Evolutionary conservation across 2,113 vertebrate genomes (phyloP).

Genomic region (Loxodonta africana): DNA sequence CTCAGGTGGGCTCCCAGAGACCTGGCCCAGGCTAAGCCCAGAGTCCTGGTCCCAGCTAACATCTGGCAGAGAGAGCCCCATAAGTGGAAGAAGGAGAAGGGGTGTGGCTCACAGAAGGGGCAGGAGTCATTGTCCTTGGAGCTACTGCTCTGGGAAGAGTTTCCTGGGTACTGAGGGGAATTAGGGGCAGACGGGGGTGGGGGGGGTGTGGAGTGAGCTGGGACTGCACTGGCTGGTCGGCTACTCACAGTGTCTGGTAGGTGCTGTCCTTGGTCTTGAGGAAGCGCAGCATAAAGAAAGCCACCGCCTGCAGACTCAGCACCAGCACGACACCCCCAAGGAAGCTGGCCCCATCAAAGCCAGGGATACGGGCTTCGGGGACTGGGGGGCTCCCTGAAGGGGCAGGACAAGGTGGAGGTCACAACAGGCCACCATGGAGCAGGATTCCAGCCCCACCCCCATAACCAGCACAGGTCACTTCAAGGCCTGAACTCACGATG

Average conservation of each 20-base stretch:
- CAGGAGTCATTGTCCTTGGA: background rate
- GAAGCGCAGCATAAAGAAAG: conserved; percentile 94
- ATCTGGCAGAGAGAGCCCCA: background rate
- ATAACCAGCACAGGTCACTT: background rate
- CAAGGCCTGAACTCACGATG: background rate
- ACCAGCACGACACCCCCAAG: conserved; percentile 95
- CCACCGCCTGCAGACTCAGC: conserved; percentile 92
- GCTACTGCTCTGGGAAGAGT: background rate
- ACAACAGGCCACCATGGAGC: background rate
- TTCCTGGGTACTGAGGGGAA: background rate
- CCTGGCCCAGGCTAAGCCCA: background rate
- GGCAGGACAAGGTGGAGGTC: background rate
- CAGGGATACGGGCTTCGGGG: conserved; percentile 89
- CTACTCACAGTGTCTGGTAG: conserved; percentile 97
- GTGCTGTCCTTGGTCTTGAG: conserved; percentile 95
- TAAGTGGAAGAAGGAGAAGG: background rate
- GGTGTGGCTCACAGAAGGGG: background rate
- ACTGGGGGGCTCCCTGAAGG: conserved; percentile 66
- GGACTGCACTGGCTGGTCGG: rapidly evolving
- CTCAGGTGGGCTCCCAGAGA: conserved; percentile 52
- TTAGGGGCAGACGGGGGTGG: background rate
- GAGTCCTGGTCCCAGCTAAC: background rate
- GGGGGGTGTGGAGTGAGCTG: too few relatives aligned
- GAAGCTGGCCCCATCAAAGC: conserved; percentile 96
- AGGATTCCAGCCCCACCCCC: background rate